Conservation (phyloP, 1,140 invertebrate genomes). For the Bombus terrestris region DNA sequence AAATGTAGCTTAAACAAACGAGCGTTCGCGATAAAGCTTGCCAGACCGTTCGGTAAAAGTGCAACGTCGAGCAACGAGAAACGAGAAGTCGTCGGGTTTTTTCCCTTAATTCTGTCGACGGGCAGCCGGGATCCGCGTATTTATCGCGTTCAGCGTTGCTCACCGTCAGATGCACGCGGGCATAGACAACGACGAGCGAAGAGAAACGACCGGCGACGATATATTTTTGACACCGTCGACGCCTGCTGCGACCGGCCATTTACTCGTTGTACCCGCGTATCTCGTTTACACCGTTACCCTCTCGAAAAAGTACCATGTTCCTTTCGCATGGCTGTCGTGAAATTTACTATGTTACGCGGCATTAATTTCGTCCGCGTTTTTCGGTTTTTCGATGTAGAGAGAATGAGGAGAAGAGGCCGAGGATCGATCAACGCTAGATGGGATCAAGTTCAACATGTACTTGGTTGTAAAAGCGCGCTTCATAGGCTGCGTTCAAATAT, state of each 20-base stretch:
- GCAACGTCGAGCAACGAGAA: background rate
- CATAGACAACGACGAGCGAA: slow-evolving; percentile 1
- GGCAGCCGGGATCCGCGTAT: background rate
- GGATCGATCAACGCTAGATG: background rate
- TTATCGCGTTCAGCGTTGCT: slow-evolving; percentile 11
- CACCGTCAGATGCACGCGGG: background rate
- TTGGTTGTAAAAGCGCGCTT: no score
- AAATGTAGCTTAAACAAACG: slow-evolving; percentile 47
- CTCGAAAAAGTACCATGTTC: slow-evolving; percentile 5
- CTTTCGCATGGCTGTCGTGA: background rate
- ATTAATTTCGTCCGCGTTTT: slow-evolving; percentile 1
- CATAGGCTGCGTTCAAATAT: no score
- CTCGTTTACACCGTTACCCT: background rate
- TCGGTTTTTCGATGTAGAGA: no score
- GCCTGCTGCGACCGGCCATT: background rate
- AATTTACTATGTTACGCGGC: background rate
- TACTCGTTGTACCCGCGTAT: slow-evolving; percentile 18
- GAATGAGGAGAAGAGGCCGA: background rate
- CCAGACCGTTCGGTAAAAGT: background rate
- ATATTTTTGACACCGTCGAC: slow-evolving; percentile 34
- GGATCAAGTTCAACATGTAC: no score
- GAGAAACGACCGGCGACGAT: slow-evolving; percentile 24
- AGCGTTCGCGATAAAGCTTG: slow-evolving; percentile 26
- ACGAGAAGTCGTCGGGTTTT: slow-evolving; percentile 8
- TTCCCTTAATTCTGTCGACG: slow-evolving; percentile 15